These are phyloP conservation scores for Propithecus deckenii DNA, from an alignment of 2,797 vertebrate species.

Conservation along the genomic window DNA sequence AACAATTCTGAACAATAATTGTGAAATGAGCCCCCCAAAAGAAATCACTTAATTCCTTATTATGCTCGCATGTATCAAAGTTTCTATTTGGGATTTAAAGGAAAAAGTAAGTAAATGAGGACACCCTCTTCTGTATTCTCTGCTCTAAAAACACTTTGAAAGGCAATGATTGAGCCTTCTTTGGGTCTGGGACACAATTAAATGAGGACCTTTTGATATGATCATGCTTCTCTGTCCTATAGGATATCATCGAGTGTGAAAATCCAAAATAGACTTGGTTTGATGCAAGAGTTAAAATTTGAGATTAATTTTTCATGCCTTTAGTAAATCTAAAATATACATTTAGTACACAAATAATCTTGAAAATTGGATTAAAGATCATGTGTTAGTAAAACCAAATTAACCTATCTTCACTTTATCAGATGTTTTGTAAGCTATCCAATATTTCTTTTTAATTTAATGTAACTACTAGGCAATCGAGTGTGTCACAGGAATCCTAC, in stretches of 20 bases:
- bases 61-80: background rate
- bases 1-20: background rate
- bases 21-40: background rate
- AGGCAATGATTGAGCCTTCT: background rate
- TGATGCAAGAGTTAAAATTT: background rate
- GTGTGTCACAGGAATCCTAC: background rate
- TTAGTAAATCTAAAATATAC: background rate
- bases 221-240: background rate
- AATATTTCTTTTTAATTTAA: constrained; percentile 2
- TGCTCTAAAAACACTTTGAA: background rate
- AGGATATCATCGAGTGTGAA: background rate
- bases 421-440: background rate
- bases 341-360: background rate
- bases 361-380: background rate
- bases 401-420: background rate
- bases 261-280: background rate
- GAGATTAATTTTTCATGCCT: background rate
- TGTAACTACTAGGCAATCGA: background rate
- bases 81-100: background rate
- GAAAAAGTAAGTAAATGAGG: background rate
- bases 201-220: background rate
- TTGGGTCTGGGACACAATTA: background rate
- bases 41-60: background rate
- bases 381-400: background rate
- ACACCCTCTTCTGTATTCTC: background rate